Evolutionary conservation across 37 sponge, comb jelly and placozoan species (phyloP).

Genomic region (Corticium candelabrum): DNA sequence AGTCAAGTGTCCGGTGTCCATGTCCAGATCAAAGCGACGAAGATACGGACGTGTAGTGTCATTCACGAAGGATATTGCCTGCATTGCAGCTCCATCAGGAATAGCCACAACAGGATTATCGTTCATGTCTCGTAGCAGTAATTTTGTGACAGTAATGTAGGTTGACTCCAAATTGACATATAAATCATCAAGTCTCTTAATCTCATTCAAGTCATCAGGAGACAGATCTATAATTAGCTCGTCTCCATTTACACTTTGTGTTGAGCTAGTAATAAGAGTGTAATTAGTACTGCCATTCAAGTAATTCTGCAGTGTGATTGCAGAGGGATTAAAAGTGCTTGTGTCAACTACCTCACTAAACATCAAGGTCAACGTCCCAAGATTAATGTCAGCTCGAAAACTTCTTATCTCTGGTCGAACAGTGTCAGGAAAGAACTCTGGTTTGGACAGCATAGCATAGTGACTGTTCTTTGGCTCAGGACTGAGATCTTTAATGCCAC

Average conservation of each 20-base stretch:
- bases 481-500: background rate
- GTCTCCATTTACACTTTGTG: slow-evolving; percentile 3
- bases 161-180: background rate
- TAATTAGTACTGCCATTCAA: slow-evolving; percentile 16
- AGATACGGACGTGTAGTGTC: slow-evolving; percentile 48
- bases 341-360: slow-evolving; percentile 61
- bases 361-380: slow-evolving; percentile 35
- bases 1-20: slow-evolving; percentile 40
- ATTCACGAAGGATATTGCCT: background rate
- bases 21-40: slow-evolving; percentile 52
- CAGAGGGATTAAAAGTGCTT: background rate
- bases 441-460: background rate
- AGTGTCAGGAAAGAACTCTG: slow-evolving; percentile 21
- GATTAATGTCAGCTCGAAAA: slow-evolving; percentile 43
- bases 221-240: slow-evolving; percentile 23
- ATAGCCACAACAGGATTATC: slow-evolving; percentile 28
- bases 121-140: slow-evolving; percentile 42
- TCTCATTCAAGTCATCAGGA: slow-evolving; percentile 22
- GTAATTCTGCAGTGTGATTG: slow-evolving; percentile 20
- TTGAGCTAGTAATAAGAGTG: slow-evolving; percentile 5
- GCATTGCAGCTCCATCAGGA: slow-evolving; percentile 10
- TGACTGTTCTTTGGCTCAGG: background rate
- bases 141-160: slow-evolving; percentile 26
- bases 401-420: slow-evolving; percentile 31
- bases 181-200: background rate